Evolutionary conservation across 2,888 invertebrate species (phyloP).

Genomic region (Muscina levida): DNA sequence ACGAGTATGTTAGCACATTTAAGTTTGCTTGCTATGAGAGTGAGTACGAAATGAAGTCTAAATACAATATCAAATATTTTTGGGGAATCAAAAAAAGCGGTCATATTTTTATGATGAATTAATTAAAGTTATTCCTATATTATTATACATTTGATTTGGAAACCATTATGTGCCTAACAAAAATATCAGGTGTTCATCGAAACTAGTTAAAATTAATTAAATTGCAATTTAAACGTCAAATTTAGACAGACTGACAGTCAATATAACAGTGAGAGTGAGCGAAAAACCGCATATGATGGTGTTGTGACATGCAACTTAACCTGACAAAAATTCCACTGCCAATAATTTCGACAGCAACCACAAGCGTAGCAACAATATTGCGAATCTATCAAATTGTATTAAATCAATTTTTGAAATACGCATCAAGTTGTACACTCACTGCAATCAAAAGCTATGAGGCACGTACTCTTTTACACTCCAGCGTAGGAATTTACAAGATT

Average conservation of each 20-base stretch:
- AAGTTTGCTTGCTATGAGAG: too few relatives aligned
- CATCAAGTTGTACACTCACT: constrained; percentile 49
- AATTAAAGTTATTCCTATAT: too few relatives aligned
- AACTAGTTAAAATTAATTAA: constrained; percentile 59
- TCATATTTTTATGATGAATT: too few relatives aligned
- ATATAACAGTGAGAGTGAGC: not conserved
- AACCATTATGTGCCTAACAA: too few relatives aligned
- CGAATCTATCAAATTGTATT: constrained; percentile 35
- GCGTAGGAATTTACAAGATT: not conserved
- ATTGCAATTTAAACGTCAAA: constrained; percentile 27
- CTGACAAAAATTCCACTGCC: constrained; percentile 17
- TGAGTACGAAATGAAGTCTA: too few relatives aligned
- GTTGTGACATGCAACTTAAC: constrained; percentile 44
- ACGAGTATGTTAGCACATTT: too few relatives aligned
- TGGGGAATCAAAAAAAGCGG: too few relatives aligned
- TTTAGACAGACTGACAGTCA: not conserved
- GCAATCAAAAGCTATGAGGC: constrained; percentile 37
- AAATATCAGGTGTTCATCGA: constrained; percentile 56
- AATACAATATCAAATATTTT: too few relatives aligned
- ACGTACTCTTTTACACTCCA: not conserved
- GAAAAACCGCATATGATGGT: constrained; percentile 35
- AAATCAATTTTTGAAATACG: constrained; percentile 45
- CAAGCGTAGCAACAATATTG: too few relatives aligned
- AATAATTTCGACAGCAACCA: constrained; percentile 33
- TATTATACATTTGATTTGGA: too few relatives aligned